phyloP scores from a whole-genome alignment of 2,113 vertebrate genomes.

The Callithrix jacchus region DNA sequence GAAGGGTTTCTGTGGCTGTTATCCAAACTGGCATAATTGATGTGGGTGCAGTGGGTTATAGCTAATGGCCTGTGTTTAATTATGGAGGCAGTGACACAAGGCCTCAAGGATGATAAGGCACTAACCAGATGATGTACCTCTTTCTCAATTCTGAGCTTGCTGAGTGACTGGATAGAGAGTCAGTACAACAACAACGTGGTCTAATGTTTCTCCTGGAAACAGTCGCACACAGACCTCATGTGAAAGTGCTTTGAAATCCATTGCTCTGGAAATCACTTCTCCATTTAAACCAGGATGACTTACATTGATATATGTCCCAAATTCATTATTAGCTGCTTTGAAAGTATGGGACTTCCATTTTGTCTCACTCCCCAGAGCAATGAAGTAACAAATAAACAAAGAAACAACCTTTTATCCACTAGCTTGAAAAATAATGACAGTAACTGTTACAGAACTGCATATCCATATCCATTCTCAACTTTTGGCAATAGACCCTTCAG shows the following conservation, averaged over 20 bases:
- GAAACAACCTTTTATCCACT: neutral
- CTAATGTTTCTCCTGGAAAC: constrained; percentile 18
- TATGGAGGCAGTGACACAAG: constrained; percentile 73
- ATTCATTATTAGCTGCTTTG: neutral
- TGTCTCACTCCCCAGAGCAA: neutral
- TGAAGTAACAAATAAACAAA: neutral
- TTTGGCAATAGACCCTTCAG: neutral
- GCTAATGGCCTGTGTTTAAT: constrained; percentile 77
- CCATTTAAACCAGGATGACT: neutral
- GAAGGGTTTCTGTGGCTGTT: constrained; percentile 42
- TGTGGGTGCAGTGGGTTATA: constrained; percentile 68
- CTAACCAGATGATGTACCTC: constrained; percentile 64
- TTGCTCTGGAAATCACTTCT: neutral
- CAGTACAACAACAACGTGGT: neutral
- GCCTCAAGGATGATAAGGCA: constrained; percentile 54
- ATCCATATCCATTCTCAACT: neutral
- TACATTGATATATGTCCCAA: neutral
- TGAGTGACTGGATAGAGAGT: constrained; percentile 1
- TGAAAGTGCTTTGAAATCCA: constrained; percentile 30
- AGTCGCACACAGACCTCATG: neutral
- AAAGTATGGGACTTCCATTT: constrained; percentile 1
- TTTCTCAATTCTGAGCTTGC: neutral
- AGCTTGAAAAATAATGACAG: constrained; percentile 34
- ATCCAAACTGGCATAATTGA: constrained; percentile 72
- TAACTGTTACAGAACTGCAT: neutral